Conservation (phyloP, 2,113 vertebrate genomes). For the Dunckerocampus dactyliophorus region DNA sequence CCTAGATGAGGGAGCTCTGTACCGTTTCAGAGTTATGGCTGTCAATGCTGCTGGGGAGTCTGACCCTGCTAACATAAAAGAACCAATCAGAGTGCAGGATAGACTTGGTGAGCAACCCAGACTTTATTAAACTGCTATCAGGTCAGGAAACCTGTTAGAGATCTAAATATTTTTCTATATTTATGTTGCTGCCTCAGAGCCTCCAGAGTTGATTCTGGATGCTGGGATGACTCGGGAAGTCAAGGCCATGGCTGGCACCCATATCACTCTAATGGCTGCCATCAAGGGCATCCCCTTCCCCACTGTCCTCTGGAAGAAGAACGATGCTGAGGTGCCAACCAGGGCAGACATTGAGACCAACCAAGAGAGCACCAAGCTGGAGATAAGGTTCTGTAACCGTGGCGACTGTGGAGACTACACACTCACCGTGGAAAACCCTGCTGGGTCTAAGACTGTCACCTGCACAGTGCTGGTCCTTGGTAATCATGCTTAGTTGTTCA, state of each 20-base stretch:
- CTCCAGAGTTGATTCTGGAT: constrained; percentile 92
- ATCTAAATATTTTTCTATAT: not conserved
- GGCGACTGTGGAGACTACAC: constrained; percentile 90
- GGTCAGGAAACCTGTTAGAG: too few species aligned
- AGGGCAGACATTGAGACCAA: constrained; percentile 88
- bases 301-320: constrained; percentile 93
- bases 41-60: constrained; percentile 94
- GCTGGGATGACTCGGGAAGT: constrained; percentile 92
- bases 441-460: constrained; percentile 88
- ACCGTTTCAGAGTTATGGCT: constrained; percentile 89
- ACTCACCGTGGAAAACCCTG: constrained; percentile 91
- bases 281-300: constrained; percentile 95
- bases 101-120: constrained; percentile 80
- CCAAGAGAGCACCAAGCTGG: constrained; percentile 83
- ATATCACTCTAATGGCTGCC: constrained; percentile 85
- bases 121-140: too few species aligned
- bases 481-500: constrained; percentile 48
- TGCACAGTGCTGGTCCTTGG: constrained; percentile 92
- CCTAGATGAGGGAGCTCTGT: constrained; percentile 85
- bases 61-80: constrained; percentile 82
- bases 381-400: constrained; percentile 89
- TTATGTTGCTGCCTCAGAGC: constrained; percentile 68
- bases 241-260: constrained; percentile 86
- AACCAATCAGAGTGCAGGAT: constrained; percentile 87
- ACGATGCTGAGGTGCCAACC: constrained; percentile 82